A percentile compares a stretch with the other conserved stretches of the same genome.
Evolutionary conservation across 1,140 invertebrate species (phyloP).

Genomic region (Homalodisca vitripennis): DNA sequence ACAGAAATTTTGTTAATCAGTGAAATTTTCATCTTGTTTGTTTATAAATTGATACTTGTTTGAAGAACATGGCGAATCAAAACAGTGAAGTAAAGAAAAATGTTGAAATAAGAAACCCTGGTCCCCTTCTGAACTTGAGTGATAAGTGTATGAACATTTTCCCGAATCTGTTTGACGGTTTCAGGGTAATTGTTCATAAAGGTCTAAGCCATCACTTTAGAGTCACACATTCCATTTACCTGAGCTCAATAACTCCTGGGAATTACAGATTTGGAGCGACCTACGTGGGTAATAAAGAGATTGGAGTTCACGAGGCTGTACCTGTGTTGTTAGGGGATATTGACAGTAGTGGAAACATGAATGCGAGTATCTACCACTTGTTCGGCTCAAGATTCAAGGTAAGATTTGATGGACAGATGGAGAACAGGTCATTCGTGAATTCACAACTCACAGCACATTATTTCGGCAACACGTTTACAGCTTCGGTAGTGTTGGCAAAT

Average conservation of each 20-base stretch:
- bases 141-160: conserved; percentile 77
- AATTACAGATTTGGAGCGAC: conserved; percentile 92
- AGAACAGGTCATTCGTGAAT: not conserved
- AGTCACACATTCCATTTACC: conserved; percentile 89
- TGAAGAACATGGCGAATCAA: not conserved
- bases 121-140: not conserved
- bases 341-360: conserved; percentile 93
- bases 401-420: not conserved
- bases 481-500: not conserved
- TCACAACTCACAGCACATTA: not conserved
- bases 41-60: not conserved
- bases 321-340: conserved; percentile 97
- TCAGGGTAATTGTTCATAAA: conserved; percentile 93
- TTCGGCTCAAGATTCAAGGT: conserved; percentile 53
- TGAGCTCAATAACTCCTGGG: conserved; percentile 82
- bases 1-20: no score
- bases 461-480: not conserved
- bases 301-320: conserved; percentile 79
- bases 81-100: not conserved
- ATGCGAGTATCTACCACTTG: conserved; percentile 95
- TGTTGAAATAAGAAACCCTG: not conserved
- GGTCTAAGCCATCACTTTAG: conserved; percentile 99
- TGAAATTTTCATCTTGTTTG: not conserved
- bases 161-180: conserved; percentile 96
- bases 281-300: conserved; percentile 90